Evolutionary conservation across 2,797 vertebrate genomes (phyloP), one percentile per base, ranked within the genome.

Genomic region (Craterocephalus amniculus): DNA sequence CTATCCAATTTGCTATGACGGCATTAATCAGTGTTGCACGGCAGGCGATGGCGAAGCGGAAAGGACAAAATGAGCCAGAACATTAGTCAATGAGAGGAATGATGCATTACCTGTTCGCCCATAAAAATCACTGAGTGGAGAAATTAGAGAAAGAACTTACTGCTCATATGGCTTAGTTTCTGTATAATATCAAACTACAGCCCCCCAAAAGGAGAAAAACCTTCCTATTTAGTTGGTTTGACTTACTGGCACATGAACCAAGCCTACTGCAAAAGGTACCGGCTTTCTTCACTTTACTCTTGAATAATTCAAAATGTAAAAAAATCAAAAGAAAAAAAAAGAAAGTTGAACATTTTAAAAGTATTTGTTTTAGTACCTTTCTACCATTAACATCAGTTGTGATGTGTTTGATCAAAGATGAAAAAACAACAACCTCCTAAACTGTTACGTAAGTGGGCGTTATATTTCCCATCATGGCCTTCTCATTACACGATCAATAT

Each of bases 1-100:
- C 87, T 87, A 91, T 92, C 88, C 91, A 89, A 93, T 92, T 92
- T 93, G 85, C 86, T 72, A 80, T 87, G 80, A 90, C 87, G 89
- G 84, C 87, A 91, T 92, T 92, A 92, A 92, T 92, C 90, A 92
- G 87, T 70, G 83, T 88, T 88, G 81, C 87, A 66, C 84, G 81
- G 88, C 81, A 71, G 90, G 90, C 67, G 81, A 88, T 43, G 74
- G 81, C 57, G 75, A 88, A 80, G 81, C 72, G 56, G 82, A 88
- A 87, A 92, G 90, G 90, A 92, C 90, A 86, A 89, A 91, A 90
- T 85, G 84, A 91, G 85, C 78, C 78, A 40, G 88, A 81, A 83
- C 89, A 90, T 91, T 92, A 92, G 87, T 91, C 92, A 89, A 72
- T 58, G 80, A 83, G 85, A 86, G 89, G 82, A 90, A 88, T 91